These are phyloP conservation scores for Hippocampus abdominalis DNA, from an alignment of 2,113 vertebrate genomes.

Conservation along the genomic window DNA sequence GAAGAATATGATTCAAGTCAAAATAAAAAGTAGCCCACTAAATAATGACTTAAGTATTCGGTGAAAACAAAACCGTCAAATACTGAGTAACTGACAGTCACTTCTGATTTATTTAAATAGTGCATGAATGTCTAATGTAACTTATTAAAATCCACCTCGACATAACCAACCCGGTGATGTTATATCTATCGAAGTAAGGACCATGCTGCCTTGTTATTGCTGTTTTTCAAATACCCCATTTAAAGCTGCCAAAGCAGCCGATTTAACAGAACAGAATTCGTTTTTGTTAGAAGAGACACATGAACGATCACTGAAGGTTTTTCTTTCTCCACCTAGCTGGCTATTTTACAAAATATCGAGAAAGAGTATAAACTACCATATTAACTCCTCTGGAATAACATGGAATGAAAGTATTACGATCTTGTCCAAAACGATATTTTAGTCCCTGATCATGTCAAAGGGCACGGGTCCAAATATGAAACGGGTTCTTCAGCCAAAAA, in stretches of 20 bases:
- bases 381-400: background rate
- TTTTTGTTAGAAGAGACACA: background rate
- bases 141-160: too few relatives aligned
- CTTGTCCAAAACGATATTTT: constrained; percentile 6
- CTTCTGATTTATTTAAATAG: too few relatives aligned
- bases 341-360: background rate
- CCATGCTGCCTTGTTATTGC: too few relatives aligned
- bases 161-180: too few relatives aligned
- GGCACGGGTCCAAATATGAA: constrained; percentile 10
- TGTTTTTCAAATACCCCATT: background rate
- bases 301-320: background rate
- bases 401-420: constrained; percentile 17
- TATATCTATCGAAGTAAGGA: too few relatives aligned
- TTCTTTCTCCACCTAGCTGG: background rate
- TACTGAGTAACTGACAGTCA: too few relatives aligned
- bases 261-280: background rate
- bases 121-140: too few relatives aligned
- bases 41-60: too few relatives aligned
- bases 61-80: too few relatives aligned
- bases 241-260: background rate
- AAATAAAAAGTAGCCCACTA: too few relatives aligned
- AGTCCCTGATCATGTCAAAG: constrained; percentile 10
- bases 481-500: constrained; percentile 8
- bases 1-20: too few relatives aligned
- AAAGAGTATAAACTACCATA: constrained; percentile 6